phyloP scores from a whole-genome alignment of 2,113 vertebrate genomes.

The Marmota monax region DNA sequence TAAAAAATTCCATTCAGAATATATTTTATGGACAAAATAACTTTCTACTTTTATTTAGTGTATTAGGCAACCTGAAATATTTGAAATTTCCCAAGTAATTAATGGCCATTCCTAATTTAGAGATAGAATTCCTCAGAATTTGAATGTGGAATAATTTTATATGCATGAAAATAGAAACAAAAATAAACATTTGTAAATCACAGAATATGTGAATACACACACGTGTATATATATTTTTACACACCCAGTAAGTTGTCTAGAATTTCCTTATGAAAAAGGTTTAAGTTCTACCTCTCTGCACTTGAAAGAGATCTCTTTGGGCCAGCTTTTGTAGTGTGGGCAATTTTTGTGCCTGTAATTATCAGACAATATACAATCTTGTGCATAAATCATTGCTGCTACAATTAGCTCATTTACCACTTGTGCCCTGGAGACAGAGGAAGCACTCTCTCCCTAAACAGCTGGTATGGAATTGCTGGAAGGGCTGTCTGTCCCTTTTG shows the following conservation, averaged over 20 bases:
- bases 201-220: not conserved
- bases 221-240: not conserved
- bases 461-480: constrained; percentile 61
- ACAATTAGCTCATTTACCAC: constrained; percentile 69
- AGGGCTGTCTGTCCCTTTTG: constrained; percentile 35
- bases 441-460: constrained; percentile 21
- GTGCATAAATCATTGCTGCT: constrained; percentile 55
- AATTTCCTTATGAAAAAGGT: constrained; percentile 33
- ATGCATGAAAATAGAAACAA: constrained; percentile 38
- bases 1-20: not conserved
- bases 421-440: constrained; percentile 43
- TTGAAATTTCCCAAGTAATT: constrained; percentile 31
- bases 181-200: not conserved
- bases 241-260: not conserved
- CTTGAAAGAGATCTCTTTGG: constrained; percentile 39
- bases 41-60: constrained; percentile 22
- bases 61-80: constrained; percentile 41
- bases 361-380: constrained; percentile 58
- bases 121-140: constrained; percentile 39
- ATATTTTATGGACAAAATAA: not conserved
- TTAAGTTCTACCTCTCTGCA: not conserved
- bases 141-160: constrained; percentile 30
- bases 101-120: not conserved
- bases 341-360: constrained; percentile 64
- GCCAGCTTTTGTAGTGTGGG: constrained; percentile 25